Evolutionary conservation across 1,140 invertebrate genomes (phyloP), one percentile per base, ranked within the genome.

Genomic region (Fopius arisanus): DNA sequence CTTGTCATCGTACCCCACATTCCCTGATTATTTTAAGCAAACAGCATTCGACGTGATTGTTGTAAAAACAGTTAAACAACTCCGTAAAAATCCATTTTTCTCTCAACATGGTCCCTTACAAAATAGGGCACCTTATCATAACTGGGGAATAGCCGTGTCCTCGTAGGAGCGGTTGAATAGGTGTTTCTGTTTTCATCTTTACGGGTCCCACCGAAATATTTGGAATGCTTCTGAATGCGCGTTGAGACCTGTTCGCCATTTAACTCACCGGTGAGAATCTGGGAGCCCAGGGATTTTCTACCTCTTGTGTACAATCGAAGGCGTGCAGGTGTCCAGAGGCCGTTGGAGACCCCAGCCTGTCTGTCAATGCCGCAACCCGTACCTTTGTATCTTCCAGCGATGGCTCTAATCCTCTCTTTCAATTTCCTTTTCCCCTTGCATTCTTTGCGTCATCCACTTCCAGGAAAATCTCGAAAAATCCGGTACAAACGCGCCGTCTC

Each of bases 321-420:
- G 78, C 78, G 78, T 80, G 83, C 83, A 84, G 83, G 83, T 85
- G 83, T 85, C 82, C 81, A 78, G 29, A 33, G 29, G 28, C 14
- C 62, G 29, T 65, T 12, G 21, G 62, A 6, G 28, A n/a, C 75
- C 71, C 67, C 75, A 74, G n/a, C 43, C 78, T 66, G 79, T 79
- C 79, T 78, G 79, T 80, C 80, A 77, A 74, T 80, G 81, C 83
- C 76, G 78, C 82, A 78, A 84, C 83, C 80, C 82, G 75, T 70
- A 83, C 79, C 81, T 83, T 79, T 80, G 67, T 72, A 63, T 70
- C 68, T 67, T 75, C 73, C 66, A 68, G 40, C 33, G 43, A 51
- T 59, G 23, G 23, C 14, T 23, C 23, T 59, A 59, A 59, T 59
- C 54, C 54, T 12, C 54, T 59, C 19, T 59, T 59, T 19, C 19